These are phyloP conservation scores for Acronicta aceris DNA, from an alignment of 2,888 invertebrate genomes.

Conservation along the genomic window DNA sequence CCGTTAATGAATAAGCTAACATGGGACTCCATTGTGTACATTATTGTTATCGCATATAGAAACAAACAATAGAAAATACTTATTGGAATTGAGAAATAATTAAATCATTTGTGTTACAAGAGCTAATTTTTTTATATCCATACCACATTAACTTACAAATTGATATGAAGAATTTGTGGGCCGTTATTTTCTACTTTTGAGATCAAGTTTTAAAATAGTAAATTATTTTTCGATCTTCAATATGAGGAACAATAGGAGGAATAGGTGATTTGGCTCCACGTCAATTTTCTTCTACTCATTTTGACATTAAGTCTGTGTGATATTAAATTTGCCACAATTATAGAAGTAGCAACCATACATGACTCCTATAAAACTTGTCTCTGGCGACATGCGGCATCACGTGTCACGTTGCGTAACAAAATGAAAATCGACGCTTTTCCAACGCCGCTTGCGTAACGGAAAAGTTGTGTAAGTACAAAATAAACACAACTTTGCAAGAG, in stretches of 20 bases:
- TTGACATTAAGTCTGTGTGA: slow-evolving; percentile 23
- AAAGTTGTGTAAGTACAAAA: slow-evolving; percentile 67
- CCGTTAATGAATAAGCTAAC: slow-evolving; percentile 42
- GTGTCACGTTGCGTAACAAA: slow-evolving; percentile 65
- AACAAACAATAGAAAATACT: slow-evolving; percentile 35
- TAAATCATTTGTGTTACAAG: slow-evolving; percentile 13
- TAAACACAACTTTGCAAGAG: slow-evolving; percentile 61
- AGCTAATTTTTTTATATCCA: background rate
- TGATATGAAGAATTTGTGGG: background rate
- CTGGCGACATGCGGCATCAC: slow-evolving; percentile 53
- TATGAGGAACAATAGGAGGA: background rate
- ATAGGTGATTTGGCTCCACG: background rate
- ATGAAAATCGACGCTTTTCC: slow-evolving; percentile 69
- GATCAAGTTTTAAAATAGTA: background rate
- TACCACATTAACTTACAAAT: background rate
- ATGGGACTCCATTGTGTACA: slow-evolving; percentile 26
- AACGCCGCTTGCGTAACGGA: slow-evolving; percentile 63
- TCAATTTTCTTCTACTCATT: background rate
- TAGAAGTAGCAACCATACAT: slow-evolving; percentile 49
- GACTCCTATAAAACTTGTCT: slow-evolving; percentile 49
- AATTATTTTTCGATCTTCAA: background rate
- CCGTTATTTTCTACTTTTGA: background rate
- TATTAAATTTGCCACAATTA: slow-evolving; percentile 31
- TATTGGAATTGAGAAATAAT: slow-evolving; percentile 22
- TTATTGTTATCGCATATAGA: slow-evolving; percentile 39